Conservation (phyloP, 2,888 invertebrate species). For the Nephrotoma guestfalica region DNA sequence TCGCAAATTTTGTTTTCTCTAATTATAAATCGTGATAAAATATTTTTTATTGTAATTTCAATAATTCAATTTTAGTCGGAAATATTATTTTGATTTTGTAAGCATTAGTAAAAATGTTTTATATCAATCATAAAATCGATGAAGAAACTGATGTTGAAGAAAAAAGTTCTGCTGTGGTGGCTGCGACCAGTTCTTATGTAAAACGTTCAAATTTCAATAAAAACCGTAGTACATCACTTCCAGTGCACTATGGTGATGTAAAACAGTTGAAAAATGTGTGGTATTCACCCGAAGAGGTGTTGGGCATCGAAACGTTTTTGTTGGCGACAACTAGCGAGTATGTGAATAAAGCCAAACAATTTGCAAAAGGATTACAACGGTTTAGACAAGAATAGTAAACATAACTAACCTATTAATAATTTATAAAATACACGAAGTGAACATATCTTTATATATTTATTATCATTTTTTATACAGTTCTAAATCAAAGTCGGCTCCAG, state of each 20-base stretch:
- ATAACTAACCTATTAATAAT: not conserved
- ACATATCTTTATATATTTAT: not conserved
- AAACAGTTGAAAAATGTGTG: not conserved
- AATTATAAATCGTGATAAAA: not conserved
- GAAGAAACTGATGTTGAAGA: not conserved
- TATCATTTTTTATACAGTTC: not conserved
- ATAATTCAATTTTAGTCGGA: not conserved
- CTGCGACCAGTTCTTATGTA: not conserved
- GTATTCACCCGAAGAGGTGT: not conserved
- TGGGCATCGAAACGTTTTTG: not conserved
- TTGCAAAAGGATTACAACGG: not conserved
- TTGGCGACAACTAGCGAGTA: not conserved
- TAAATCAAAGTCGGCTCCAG: slow-evolving; percentile 27
- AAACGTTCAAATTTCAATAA: not conserved
- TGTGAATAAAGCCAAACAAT: not conserved
- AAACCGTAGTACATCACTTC: not conserved
- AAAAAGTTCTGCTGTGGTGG: not conserved
- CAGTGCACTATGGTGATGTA: not conserved
- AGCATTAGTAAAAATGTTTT: not conserved
- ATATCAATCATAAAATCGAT: not conserved
- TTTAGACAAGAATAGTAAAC: not conserved
- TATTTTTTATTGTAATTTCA: not conserved
- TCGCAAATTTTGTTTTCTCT: not conserved
- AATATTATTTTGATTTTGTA: not conserved
- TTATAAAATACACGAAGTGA: not conserved